phyloP scores from a whole-genome alignment of 2,888 invertebrate species.

The Ochropleura plecta region DNA sequence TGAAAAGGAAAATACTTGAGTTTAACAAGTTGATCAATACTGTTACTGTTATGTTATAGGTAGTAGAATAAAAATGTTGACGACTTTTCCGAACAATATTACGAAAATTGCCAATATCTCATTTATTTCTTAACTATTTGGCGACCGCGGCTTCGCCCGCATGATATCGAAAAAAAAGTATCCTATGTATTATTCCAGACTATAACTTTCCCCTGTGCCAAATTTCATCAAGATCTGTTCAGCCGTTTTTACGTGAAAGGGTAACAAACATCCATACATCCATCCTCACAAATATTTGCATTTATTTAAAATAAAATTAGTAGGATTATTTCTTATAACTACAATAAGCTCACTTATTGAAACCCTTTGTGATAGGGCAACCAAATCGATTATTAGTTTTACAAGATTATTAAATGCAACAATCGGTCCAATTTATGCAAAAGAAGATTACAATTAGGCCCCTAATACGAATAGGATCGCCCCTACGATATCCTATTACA shows the following conservation, averaged over 20 bases:
- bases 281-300: too few species aligned
- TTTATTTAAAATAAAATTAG: too few species aligned
- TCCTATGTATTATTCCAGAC: too few species aligned
- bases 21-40: conserved; percentile 7
- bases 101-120: not conserved
- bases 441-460: not conserved
- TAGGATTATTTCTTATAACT: too few species aligned
- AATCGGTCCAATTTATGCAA: not conserved
- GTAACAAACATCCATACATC: too few species aligned
- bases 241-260: too few species aligned
- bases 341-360: not conserved
- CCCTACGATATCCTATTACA: conserved; percentile 1
- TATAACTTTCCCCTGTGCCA: too few species aligned
- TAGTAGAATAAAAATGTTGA: not conserved
- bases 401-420: not conserved
- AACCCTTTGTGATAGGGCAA: not conserved
- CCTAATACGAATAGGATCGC: not conserved
- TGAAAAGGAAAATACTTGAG: conserved; percentile 25
- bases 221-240: too few species aligned
- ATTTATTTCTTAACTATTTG: not conserved
- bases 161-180: too few species aligned
- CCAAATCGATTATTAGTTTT: not conserved
- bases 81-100: not conserved
- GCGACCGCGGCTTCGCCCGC: too few species aligned
- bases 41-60: not conserved